A percentile compares a stretch with the other conserved stretches of the same genome.
Conservation (phyloP, 2,113 vertebrate species). For the Equus quagga region DNA sequence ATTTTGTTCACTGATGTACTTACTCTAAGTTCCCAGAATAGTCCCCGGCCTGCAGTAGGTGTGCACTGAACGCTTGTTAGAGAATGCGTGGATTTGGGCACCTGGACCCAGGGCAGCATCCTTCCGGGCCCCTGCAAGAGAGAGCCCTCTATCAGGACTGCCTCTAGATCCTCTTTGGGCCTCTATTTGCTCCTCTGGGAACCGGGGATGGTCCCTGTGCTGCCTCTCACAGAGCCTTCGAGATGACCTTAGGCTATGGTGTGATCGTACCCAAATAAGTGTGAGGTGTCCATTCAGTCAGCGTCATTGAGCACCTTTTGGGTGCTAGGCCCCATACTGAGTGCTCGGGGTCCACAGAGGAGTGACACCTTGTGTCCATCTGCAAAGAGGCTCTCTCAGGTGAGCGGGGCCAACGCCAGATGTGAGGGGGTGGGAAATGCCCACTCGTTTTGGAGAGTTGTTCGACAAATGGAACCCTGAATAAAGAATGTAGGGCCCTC, state of each 20-base stretch:
- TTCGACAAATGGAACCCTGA: neutral
- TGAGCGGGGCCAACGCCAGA: neutral
- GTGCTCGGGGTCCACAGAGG: neutral
- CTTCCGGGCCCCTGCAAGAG: neutral
- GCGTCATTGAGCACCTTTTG: neutral
- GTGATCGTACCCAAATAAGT: neutral
- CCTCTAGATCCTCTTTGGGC: neutral
- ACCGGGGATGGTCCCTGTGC: neutral
- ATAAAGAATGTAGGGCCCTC: neutral
- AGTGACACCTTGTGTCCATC: neutral
- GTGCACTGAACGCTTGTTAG: neutral
- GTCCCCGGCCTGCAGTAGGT: neutral
- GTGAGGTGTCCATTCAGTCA: neutral
- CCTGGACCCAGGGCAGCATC: neutral
- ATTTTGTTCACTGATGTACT: neutral
- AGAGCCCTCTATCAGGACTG: neutral
- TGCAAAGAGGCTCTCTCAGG: neutral
- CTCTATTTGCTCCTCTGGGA: neutral
- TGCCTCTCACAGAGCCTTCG: neutral
- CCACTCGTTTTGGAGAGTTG: neutral
- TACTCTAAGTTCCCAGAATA: neutral
- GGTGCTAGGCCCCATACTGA: neutral
- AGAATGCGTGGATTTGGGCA: neutral
- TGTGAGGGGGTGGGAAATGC: neutral
- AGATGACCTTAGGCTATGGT: neutral